phyloP scores from a whole-genome alignment of 2,797 vertebrate species.

The Sitta carolinensis region DNA sequence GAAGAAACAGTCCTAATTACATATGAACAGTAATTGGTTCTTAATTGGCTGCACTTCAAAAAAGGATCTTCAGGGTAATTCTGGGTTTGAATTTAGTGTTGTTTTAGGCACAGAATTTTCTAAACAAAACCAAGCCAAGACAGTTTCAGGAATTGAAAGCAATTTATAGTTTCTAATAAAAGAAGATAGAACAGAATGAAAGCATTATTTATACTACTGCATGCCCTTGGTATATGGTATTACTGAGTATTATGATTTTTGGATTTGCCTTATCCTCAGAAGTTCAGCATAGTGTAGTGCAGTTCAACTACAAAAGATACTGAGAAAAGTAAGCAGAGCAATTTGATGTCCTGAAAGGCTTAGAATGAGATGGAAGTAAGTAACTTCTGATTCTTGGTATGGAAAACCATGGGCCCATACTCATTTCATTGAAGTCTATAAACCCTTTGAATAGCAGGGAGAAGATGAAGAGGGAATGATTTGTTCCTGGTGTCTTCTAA shows the following conservation, averaged over 20 bases:
- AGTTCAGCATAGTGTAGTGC: background rate
- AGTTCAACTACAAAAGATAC: background rate
- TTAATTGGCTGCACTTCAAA: background rate
- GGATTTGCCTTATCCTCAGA: background rate
- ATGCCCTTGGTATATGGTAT: background rate
- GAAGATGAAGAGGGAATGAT: background rate
- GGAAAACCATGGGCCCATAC: background rate
- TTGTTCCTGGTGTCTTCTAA: slow-evolving; percentile 1
- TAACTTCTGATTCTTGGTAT: background rate
- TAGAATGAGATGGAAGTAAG: background rate
- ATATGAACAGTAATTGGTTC: background rate
- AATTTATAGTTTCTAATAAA: background rate
- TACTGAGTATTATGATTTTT: background rate
- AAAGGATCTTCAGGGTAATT: background rate
- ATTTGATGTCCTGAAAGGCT: background rate
- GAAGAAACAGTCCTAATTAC: background rate
- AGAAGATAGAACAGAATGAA: background rate
- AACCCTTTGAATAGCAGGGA: background rate
- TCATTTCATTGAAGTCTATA: background rate
- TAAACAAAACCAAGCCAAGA: background rate
- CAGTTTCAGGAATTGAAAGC: background rate
- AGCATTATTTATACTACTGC: background rate
- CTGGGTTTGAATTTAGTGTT: background rate
- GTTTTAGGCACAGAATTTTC: background rate
- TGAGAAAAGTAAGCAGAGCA: background rate